Evolutionary conservation across 2,797 vertebrate species (phyloP), one percentile per base, ranked within the genome.

Genomic region (Sardinella longiceps): DNA sequence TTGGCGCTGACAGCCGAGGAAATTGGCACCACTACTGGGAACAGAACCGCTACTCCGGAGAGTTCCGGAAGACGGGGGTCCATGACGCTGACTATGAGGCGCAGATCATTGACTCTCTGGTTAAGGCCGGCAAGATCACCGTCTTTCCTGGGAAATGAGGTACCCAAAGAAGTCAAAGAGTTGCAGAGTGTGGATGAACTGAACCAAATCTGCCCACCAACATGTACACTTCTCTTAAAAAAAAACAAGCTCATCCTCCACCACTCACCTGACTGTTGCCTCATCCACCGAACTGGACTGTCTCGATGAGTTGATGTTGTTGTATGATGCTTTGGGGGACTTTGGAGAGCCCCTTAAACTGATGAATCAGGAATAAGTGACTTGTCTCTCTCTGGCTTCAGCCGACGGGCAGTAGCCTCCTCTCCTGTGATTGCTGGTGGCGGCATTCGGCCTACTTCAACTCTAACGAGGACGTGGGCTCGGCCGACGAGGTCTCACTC

Each of bases 1-100:
- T 99, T 0, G 98, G 98, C 0, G 98, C 98, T 0, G 98, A 99
- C 95, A 96, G 96, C 88, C 95, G 97, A 0, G 98, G 98, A 46
- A 99, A 99, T 94, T 99, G 98, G 98, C 98, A 99, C 93, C 98
- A 99, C 93, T 99, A 99, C 94, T 99, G 98, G 98, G 98, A 99
- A 92, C 98, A 99, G 92, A 99, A 99, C 93, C 97, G 98, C 86
- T 99, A 99, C 1, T 97, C 98, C 0, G 98, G 98, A 39, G 98
- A 99, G 92, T 99, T 99, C 93, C 94, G 98, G 82, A 99, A 99
- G 94, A 99, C 98, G 0, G 98, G 98, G 0, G 98, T 99, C 86
- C 98, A 99, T 0, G 98, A 99, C 0, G 98, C 98, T 0, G 98
- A 99, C 92, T 99, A 96, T 0, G 98, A 99, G 91, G 98, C 98